Percentiles rank a stretch among this genome's conserved stretches.
Evolutionary conservation across 2,797 vertebrate species (phyloP).

Genomic region (Sebastiscus albofasciatus): DNA sequence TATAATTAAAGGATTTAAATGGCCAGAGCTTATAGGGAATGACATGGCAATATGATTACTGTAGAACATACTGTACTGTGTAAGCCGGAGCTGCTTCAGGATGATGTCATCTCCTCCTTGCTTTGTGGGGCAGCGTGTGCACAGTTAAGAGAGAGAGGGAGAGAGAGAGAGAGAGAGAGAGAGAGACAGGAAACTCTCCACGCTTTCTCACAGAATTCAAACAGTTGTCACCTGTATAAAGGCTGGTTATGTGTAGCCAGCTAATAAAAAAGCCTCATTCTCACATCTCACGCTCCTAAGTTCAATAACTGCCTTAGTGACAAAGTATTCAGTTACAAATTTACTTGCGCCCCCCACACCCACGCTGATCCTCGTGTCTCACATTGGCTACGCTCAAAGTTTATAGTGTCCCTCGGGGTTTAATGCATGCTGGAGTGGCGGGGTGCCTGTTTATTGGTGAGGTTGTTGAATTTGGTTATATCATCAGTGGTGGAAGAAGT

Average conservation of each 20-base stretch:
- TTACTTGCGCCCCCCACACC: constrained; percentile 20
- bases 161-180: constrained; percentile 7
- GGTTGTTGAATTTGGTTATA: constrained; percentile 23
- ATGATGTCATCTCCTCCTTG: constrained; percentile 75
- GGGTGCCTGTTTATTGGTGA: constrained; percentile 19
- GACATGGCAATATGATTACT: constrained; percentile 77
- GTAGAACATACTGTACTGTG: constrained; percentile 63
- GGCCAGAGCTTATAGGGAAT: constrained; percentile 61
- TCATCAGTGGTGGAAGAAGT: background rate
- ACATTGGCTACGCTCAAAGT: constrained; percentile 27
- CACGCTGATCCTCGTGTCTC: constrained; percentile 16
- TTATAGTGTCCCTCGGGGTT: constrained; percentile 37
- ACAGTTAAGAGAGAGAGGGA: constrained; percentile 6
- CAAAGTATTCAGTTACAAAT: constrained; percentile 52
- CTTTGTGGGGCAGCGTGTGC: constrained; percentile 36
- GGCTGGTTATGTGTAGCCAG: constrained; percentile 1
- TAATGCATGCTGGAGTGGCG: constrained; percentile 8
- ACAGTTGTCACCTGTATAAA: constrained; percentile 48
- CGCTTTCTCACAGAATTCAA: constrained; percentile 56
- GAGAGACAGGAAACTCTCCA: constrained; percentile 47
- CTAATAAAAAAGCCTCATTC: constrained; percentile 31
- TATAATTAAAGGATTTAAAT: constrained; percentile 79
- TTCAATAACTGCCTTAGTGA: constrained; percentile 12
- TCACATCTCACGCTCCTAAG: background rate
- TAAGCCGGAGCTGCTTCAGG: constrained; percentile 51